Conservation (phyloP, 2,113 vertebrate species). For the Bos taurus region DNA sequence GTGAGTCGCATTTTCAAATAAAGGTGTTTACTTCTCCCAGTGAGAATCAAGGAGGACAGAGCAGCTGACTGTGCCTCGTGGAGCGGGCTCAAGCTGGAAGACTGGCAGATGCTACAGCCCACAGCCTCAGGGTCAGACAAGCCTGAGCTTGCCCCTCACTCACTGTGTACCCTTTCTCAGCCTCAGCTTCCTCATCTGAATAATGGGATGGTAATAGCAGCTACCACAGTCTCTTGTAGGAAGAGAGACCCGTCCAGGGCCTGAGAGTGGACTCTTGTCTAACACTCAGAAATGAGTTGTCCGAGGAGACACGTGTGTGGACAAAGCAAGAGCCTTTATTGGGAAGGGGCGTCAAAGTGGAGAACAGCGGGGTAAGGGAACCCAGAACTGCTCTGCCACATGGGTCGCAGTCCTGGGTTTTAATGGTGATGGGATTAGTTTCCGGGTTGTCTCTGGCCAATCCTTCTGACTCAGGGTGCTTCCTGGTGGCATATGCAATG, state of each 20-base stretch:
- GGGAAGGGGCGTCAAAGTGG: neutral
- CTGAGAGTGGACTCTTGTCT: neutral
- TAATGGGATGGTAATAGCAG: neutral
- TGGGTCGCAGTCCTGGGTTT: neutral
- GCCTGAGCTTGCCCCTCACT: neutral
- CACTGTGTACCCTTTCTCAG: accelerated
- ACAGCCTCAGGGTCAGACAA: accelerated
- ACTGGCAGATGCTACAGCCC: neutral
- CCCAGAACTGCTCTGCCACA: neutral
- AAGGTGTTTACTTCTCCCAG: neutral
- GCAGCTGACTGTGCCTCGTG: neutral
- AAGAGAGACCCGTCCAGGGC: neutral
- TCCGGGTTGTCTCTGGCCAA: neutral
- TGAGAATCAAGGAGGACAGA: neutral
- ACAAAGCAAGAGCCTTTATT: neutral
- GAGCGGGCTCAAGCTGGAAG: neutral
- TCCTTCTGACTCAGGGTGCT: neutral
- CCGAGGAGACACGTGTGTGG: accelerated
- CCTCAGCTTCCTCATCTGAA: neutral
- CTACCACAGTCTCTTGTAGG: neutral
- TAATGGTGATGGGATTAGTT: neutral
- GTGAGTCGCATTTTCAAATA: neutral
- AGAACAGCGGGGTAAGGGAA: neutral
- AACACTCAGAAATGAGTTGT: neutral
- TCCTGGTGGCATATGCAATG: accelerated